Evolutionary conservation across 2,888 invertebrate genomes (phyloP).

Genomic region (Alentia gelatinosa): DNA sequence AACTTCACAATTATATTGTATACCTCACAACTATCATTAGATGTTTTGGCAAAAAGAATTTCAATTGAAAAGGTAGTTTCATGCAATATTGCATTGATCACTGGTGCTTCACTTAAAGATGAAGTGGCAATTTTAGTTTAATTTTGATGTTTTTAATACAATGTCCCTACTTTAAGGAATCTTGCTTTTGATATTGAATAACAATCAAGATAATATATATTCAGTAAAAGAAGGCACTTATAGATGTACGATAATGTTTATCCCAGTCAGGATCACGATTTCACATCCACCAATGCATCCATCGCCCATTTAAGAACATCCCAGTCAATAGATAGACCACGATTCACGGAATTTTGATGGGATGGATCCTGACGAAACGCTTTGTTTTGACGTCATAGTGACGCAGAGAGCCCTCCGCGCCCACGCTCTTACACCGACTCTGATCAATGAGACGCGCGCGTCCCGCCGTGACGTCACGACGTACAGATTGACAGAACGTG

Average conservation of each 20-base stretch:
- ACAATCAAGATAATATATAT: not conserved
- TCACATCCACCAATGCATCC: not conserved
- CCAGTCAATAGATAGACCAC: not conserved
- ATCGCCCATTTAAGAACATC: not conserved
- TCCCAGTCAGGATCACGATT: not conserved
- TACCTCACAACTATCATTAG: not conserved
- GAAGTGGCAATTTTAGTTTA: not conserved
- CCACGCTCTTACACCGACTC: not conserved
- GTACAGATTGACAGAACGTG: not conserved
- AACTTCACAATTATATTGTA: not conserved
- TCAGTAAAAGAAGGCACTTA: not conserved
- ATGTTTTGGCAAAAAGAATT: not conserved
- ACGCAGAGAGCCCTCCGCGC: not conserved
- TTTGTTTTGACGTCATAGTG: not conserved
- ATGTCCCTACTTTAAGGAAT: not conserved
- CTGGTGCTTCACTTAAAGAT: not conserved
- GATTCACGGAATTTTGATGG: not conserved
- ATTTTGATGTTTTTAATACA: not conserved
- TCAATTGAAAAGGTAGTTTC: not conserved
- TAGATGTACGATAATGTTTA: not conserved
- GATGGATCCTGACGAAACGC: not conserved
- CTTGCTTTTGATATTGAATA: not conserved
- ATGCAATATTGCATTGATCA: not conserved
- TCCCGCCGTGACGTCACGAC: not conserved
- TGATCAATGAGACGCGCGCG: not conserved